A percentile compares a stretch with the other conserved stretches of the same genome.
These are phyloP conservation scores for Cryptoprocta ferox DNA, from an alignment of 2,797 vertebrate species.

Conservation along the genomic window DNA sequence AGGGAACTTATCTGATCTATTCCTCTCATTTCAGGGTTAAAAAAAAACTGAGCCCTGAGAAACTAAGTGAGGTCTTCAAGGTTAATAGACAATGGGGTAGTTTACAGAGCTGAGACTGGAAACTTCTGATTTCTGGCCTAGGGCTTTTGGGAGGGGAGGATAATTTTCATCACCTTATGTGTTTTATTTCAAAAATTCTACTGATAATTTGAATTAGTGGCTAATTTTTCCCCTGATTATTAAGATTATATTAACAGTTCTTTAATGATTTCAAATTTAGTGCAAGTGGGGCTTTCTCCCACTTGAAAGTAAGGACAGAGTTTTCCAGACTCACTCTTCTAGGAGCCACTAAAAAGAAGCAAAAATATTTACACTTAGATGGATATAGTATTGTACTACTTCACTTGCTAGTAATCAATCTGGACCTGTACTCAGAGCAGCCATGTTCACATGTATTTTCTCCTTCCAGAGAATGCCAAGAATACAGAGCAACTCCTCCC, in stretches of 20 bases:
- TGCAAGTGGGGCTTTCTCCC: background rate
- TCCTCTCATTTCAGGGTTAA: slow-evolving; percentile 25
- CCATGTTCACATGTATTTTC: background rate
- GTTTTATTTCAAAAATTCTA: slow-evolving; percentile 51
- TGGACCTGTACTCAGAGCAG: background rate
- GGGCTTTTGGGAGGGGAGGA: too few relatives aligned
- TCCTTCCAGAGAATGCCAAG: background rate
- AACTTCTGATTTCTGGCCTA: background rate
- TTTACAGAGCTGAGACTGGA: background rate
- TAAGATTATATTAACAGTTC: background rate
- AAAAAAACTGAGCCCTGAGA: slow-evolving; percentile 32
- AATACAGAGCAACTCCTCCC: background rate
- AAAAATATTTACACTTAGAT: slow-evolving; percentile 9
- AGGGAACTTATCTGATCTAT: background rate
- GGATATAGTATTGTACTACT: background rate
- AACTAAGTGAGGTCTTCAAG: slow-evolving; percentile 4
- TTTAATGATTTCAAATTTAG: slow-evolving; percentile 43
- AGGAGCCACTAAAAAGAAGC: background rate
- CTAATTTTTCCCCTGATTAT: background rate
- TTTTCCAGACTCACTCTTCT: background rate
- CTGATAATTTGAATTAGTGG: slow-evolving; percentile 22
- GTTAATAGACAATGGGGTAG: background rate
- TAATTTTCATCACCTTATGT: background rate
- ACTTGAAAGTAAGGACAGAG: background rate
- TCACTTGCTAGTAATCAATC: background rate